phyloP scores from a whole-genome alignment of 1,140 invertebrate species.

The Mesaphorura yosii region DNA sequence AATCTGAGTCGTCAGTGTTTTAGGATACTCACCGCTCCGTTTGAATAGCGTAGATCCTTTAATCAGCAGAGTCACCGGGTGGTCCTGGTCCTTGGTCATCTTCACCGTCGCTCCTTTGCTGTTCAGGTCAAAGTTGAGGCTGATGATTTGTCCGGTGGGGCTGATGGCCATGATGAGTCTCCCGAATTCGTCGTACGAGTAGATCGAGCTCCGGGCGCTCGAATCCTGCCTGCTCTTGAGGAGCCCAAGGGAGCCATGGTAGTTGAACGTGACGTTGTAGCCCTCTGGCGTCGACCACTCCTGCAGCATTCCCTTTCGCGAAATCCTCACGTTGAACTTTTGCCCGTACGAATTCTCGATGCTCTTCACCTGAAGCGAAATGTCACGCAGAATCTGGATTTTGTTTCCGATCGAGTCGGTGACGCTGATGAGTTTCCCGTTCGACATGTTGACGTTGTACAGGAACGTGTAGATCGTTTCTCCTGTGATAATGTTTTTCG shows the following conservation, averaged over 20 bases:
- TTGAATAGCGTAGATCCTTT: constrained; percentile 73
- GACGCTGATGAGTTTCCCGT: constrained; percentile 82
- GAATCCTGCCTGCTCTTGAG: constrained; percentile 78
- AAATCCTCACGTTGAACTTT: constrained; percentile 78
- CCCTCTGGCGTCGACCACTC: constrained; percentile 80
- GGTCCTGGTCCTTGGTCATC: constrained; percentile 66
- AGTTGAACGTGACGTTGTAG: constrained; percentile 84
- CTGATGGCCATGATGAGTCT: constrained; percentile 77
- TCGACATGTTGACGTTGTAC: constrained; percentile 92
- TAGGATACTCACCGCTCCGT: constrained; percentile 43
- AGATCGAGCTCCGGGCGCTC: constrained; percentile 80
- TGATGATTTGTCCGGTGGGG: constrained; percentile 79
- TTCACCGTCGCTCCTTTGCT: constrained; percentile 75
- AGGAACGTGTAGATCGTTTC: constrained; percentile 84
- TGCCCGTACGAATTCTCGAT: constrained; percentile 90
- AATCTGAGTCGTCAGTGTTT: neutral
- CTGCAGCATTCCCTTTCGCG: constrained; percentile 74
- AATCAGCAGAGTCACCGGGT: constrained; percentile 70
- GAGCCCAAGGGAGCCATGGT: constrained; percentile 75
- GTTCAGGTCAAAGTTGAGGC: constrained; percentile 71
- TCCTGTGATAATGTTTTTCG: constrained; percentile 82
- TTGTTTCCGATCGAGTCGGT: constrained; percentile 90
- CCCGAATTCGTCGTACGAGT: constrained; percentile 91
- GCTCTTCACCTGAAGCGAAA: constrained; percentile 75
- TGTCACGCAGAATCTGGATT: constrained; percentile 73